Evolutionary conservation across 2,888 invertebrate genomes (phyloP).

Genomic region (Oligia strigilis): DNA sequence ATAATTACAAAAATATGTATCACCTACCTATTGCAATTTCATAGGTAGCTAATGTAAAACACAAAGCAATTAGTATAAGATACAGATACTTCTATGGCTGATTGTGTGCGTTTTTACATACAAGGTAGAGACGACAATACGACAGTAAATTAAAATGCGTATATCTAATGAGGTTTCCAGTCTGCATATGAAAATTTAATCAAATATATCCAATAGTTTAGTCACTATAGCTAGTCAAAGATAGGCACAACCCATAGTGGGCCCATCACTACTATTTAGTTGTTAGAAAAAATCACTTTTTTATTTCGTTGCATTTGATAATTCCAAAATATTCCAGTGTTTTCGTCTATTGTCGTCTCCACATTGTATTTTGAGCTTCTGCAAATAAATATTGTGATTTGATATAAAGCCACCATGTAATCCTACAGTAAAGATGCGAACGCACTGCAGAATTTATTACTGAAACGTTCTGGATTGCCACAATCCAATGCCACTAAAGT

Average conservation of each 20-base stretch:
- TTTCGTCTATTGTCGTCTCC: neutral
- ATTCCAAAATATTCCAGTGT: neutral
- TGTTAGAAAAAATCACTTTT: neutral
- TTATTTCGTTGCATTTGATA: neutral
- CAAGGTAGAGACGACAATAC: neutral
- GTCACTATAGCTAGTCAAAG: neutral
- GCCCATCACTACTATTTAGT: neutral
- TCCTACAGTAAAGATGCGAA: slow-evolving; percentile 4
- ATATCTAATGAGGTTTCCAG: neutral
- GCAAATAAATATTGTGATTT: slow-evolving; percentile 48
- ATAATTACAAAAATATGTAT: slow-evolving; percentile 1
- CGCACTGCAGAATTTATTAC: slow-evolving; percentile 1
- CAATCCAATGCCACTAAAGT: neutral
- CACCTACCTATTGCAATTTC: neutral
- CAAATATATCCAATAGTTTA: neutral
- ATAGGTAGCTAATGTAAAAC: neutral
- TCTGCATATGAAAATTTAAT: neutral
- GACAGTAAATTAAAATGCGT: neutral
- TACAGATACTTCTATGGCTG: neutral
- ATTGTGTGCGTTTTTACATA: slow-evolving; percentile 15
- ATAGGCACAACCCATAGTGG: neutral
- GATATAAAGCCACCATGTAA: slow-evolving; percentile 22
- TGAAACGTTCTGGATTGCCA: neutral
- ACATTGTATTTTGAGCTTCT: slow-evolving; percentile 19
- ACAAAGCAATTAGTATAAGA: slow-evolving; percentile 23